Base-by-base conservation (phyloP, 2,113 vertebrate species). In the human (Homo sapiens) region DNA sequence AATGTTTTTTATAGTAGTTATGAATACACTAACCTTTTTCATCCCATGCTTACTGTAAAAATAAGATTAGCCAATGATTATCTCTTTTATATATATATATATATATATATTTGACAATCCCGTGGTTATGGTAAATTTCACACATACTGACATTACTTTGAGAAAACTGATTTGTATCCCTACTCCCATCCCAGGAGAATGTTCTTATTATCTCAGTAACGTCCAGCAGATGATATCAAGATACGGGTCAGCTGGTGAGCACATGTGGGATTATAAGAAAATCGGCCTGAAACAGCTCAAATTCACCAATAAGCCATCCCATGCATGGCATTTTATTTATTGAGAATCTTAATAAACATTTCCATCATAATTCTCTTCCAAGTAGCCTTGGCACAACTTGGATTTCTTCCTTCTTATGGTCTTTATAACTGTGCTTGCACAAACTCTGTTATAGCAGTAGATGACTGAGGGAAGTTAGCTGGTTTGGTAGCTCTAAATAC, bases 41-140 rank as follows among this genome's bases (percentile, higher is more conserved):
- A 52, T 96, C 68, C 93, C 95, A 98, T 92, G 25, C 68, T 98
- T 92, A 95, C 66, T 98, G 72, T 61, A 97, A 96, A 98, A 98
- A 52, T 90, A 81, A 91, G 87, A 98, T 95, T 93, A 96, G 48
- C 90, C 83, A 95, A 89, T 97, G 95, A 92, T 90, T 97, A 97
- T 97, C 97, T 97, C 98, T 97, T 45, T 9, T 45, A 38, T 38
- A 38, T 38, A 38, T 38, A 45, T 70, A 84, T 93, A 57, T 72
- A 48, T 45, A 68, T 97, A 73, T 43, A 66, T 97, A 70, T 95
- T 81, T 93, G 96, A 97, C 57, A 52, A 84, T 92, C 91, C 66
- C 64, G 9, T 91, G 81, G 92, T 97, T 98, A 97, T 0, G 0
- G 93, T 89, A 84, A 84, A 88, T 97, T 98, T 98, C 86, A 97